These are phyloP conservation scores for Osmerus mordax DNA, from an alignment of 2,113 vertebrate genomes.

Conservation along the genomic window DNA sequence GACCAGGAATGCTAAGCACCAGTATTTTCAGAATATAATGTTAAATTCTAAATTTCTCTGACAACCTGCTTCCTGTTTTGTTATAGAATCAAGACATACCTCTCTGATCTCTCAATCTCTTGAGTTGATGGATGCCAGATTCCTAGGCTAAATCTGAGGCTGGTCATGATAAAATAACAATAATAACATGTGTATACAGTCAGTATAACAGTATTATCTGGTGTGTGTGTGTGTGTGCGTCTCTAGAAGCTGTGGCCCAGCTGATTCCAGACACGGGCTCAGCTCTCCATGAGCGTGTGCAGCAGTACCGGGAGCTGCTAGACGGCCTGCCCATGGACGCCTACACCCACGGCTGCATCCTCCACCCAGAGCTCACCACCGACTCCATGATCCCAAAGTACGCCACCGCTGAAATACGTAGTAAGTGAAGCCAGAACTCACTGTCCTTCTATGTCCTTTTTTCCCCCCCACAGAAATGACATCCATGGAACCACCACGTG, in stretches of 20 bases:
- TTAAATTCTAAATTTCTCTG: too few relatives aligned
- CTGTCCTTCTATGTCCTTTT: neutral
- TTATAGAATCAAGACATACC: too few relatives aligned
- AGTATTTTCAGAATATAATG: too few relatives aligned
- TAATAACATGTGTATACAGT: neutral
- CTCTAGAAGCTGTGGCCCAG: constrained; percentile 82
- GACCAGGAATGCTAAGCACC: too few relatives aligned
- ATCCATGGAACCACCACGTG: too few relatives aligned
- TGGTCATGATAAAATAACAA: neutral
- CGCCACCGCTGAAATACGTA: constrained; percentile 97
- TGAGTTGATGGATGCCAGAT: too few relatives aligned
- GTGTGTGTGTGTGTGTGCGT: constrained; percentile 4
- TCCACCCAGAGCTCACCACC: constrained; percentile 95
- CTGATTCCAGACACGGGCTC: constrained; percentile 87
- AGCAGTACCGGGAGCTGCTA: constrained; percentile 93
- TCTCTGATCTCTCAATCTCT: too few relatives aligned
- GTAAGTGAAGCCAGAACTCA: constrained; percentile 81
- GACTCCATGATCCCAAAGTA: constrained; percentile 99
- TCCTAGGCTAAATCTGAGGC: too few relatives aligned
- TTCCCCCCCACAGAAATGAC: neutral
- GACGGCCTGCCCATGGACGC: constrained; percentile 97
- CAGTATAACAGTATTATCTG: neutral
- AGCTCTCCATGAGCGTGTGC: constrained; percentile 79
- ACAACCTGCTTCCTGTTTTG: too few relatives aligned
- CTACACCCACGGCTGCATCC: constrained; percentile 98